Evolutionary conservation across 2,113 vertebrate species (phyloP).

Genomic region (Galbula dea): DNA sequence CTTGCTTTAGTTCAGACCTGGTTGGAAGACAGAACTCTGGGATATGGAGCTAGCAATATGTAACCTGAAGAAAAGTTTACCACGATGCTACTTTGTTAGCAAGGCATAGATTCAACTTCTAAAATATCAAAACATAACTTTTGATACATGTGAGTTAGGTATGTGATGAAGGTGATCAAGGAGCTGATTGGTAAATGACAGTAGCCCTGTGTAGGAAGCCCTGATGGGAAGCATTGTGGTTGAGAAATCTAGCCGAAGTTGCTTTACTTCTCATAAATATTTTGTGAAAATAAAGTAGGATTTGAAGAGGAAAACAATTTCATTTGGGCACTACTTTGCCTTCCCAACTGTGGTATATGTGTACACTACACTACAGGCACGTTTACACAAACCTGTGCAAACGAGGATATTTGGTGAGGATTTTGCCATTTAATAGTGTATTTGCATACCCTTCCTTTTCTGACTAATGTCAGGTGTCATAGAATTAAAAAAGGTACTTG

Average conservation of each 20-base stretch:
- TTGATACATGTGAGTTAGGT: not conserved
- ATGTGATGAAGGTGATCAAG: not conserved
- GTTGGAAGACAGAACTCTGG: not conserved
- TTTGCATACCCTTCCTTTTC: not conserved
- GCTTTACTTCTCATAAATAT: not conserved
- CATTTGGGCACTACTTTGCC: not conserved
- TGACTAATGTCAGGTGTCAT: not conserved
- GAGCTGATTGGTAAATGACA: not conserved
- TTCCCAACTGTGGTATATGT: not conserved
- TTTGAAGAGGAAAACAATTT: not conserved
- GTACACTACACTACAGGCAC: not conserved
- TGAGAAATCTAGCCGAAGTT: not conserved
- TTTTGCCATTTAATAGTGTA: not conserved
- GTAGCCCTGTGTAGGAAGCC: not conserved
- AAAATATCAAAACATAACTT: not conserved
- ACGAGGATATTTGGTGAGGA: not conserved
- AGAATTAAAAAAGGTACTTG: not conserved
- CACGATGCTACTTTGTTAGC: not conserved
- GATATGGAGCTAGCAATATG: accelerated
- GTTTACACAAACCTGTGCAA: not conserved
- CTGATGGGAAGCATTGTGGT: not conserved
- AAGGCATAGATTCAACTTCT: not conserved
- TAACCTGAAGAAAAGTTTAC: not conserved
- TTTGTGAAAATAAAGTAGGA: not conserved
- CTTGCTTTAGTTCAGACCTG: not conserved